Evolutionary conservation across 2,797 vertebrate genomes (phyloP).

Genomic region (Melanotaenia pygmaea): DNA sequence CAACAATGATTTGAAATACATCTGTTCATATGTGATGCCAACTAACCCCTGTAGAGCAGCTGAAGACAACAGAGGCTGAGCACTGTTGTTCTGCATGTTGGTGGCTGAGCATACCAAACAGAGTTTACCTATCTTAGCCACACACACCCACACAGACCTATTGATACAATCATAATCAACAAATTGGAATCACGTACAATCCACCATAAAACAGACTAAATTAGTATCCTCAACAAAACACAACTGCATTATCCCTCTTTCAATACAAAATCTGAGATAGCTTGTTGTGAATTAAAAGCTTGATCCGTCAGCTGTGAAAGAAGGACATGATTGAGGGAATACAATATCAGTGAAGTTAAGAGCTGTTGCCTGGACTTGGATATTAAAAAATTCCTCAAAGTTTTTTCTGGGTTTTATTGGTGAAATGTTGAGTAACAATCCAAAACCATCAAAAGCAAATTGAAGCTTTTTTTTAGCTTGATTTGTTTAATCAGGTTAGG

Average conservation of each 20-base stretch:
- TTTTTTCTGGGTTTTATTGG: conserved; percentile 22
- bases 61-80: conserved; percentile 70
- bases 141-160: conserved; percentile 33
- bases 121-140: conserved; percentile 52
- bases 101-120: conserved; percentile 72
- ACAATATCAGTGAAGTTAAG: conserved; percentile 41
- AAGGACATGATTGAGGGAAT: conserved; percentile 54
- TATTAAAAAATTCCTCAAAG: conserved; percentile 24
- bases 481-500: conserved; percentile 11
- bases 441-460: not conserved
- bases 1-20: conserved; percentile 75
- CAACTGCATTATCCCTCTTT: conserved; percentile 62
- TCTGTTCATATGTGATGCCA: conserved; percentile 65
- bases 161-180: conserved; percentile 65
- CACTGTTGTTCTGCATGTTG: conserved; percentile 71
- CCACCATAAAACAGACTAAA: conserved; percentile 53
- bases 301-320: conserved; percentile 52
- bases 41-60: conserved; percentile 70
- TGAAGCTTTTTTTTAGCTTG: conserved; percentile 3
- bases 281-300: conserved; percentile 56
- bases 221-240: conserved; percentile 53
- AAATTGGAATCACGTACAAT: conserved; percentile 56
- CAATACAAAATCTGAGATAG: conserved; percentile 58
- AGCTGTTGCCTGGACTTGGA: conserved; percentile 21
- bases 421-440: not conserved